These are phyloP conservation scores for Machimus rusticus DNA, from an alignment of 2,888 invertebrate genomes.

Conservation along the genomic window DNA sequence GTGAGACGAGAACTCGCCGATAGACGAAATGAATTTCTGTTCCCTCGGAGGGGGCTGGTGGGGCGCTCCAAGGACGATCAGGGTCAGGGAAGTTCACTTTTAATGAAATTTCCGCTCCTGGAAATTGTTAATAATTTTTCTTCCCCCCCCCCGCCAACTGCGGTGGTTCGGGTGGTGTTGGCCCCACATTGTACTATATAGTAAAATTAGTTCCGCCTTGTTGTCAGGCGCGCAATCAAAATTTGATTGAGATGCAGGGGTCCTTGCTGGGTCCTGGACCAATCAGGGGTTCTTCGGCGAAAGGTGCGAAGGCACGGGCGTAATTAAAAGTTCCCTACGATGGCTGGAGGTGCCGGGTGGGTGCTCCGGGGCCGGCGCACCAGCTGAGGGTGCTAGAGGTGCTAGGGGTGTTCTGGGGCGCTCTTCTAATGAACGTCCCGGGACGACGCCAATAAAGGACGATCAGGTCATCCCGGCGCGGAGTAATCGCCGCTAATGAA, in stretches of 20 bases:
- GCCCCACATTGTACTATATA: not conserved
- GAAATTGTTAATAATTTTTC: not conserved
- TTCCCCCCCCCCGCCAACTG: not conserved
- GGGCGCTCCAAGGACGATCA: not conserved
- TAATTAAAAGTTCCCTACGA: not conserved
- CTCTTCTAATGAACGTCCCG: not conserved
- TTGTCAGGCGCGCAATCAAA: not conserved
- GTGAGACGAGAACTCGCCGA: not conserved
- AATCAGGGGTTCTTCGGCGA: not conserved
- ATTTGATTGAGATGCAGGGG: not conserved
- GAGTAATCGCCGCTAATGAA: slow-evolving; percentile 5
- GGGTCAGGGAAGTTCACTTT: not conserved
- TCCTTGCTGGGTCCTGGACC: not conserved
- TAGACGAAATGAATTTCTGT: not conserved
- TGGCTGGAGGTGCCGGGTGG: not conserved
- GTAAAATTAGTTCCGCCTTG: not conserved
- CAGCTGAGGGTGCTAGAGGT: not conserved
- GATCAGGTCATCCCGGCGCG: not conserved
- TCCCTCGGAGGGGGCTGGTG: not conserved
- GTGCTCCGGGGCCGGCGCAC: not conserved
- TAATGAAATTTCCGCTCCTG: not conserved
- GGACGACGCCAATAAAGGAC: not conserved
- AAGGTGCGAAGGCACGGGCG: not conserved
- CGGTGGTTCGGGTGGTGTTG: not conserved
- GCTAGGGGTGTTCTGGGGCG: not conserved